Conservation (phyloP, 2,888 invertebrate genomes). For the Synanthedon vespiformis region DNA sequence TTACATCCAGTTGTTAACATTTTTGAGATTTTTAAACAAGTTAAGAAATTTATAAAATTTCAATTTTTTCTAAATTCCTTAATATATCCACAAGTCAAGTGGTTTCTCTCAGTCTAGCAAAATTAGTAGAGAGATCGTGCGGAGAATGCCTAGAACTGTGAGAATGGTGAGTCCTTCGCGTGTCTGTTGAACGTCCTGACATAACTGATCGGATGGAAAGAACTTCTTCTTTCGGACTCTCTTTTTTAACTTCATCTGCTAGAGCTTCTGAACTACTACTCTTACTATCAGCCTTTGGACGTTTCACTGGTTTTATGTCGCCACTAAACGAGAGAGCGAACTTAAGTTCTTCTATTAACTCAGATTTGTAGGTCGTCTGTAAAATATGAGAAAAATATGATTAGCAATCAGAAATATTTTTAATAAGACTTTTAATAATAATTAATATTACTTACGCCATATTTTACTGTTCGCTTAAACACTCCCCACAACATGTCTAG, state of each 20-base stretch:
- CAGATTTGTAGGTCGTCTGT: slow-evolving; percentile 71
- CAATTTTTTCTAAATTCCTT: too few species aligned
- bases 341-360: slow-evolving; percentile 72
- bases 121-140: slow-evolving; percentile 44
- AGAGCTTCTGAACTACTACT: slow-evolving; percentile 41
- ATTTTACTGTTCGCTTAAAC: slow-evolving; percentile 56
- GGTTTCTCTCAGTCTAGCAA: slow-evolving; percentile 38
- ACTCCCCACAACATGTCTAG: slow-evolving; percentile 63
- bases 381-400: not conserved
- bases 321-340: slow-evolving; percentile 75
- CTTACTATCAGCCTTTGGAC: slow-evolving; percentile 35
- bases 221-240: slow-evolving; percentile 42
- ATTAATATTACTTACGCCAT: slow-evolving; percentile 33
- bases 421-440: not conserved
- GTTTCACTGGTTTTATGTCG: slow-evolving; percentile 71
- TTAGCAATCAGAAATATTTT: not conserved
- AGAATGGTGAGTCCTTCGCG: slow-evolving; percentile 41
- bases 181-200: slow-evolving; percentile 38
- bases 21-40: too few species aligned
- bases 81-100: not conserved
- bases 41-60: too few species aligned
- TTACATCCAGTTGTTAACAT: too few species aligned
- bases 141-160: slow-evolving; percentile 50
- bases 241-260: slow-evolving; percentile 40
- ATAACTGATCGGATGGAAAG: slow-evolving; percentile 38